Evolutionary conservation across 2,888 invertebrate genomes (phyloP).

Genomic region (Agrochola lychnidis): DNA sequence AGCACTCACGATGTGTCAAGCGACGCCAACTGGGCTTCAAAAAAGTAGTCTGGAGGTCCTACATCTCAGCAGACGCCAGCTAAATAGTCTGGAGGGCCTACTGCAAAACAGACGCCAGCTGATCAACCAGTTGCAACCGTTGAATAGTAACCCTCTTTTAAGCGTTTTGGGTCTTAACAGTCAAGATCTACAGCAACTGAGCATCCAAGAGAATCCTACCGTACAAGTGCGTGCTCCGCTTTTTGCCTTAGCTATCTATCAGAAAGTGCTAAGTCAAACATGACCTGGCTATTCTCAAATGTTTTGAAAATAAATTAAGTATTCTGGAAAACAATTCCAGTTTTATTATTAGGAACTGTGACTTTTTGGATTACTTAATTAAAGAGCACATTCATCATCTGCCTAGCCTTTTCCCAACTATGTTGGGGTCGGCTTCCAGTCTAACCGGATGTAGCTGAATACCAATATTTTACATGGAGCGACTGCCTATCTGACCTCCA

Average conservation of each 20-base stretch:
- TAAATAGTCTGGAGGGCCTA: neutral
- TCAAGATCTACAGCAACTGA: too few species aligned
- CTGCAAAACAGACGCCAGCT: neutral
- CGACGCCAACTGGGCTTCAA: neutral
- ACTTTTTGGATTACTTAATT: too few species aligned
- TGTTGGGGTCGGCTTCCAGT: too few species aligned
- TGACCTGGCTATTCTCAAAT: neutral
- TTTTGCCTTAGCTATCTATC: neutral
- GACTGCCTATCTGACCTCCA: too few species aligned
- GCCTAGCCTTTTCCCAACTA: too few species aligned
- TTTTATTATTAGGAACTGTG: neutral
- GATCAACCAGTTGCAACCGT: neutral
- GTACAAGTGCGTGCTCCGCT: too few species aligned
- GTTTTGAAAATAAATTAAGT: neutral
- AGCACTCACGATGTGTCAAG: neutral
- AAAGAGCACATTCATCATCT: too few species aligned
- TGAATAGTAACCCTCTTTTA: too few species aligned
- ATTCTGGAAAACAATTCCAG: neutral
- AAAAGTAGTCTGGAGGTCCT: neutral
- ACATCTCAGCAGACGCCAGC: neutral
- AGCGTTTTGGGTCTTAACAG: neutral
- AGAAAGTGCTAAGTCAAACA: neutral
- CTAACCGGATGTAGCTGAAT: too few species aligned
- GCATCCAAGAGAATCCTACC: neutral
- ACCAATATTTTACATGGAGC: too few species aligned